Percentiles rank a stretch among this genome's conserved stretches.
phyloP scores from a whole-genome alignment of 2,797 vertebrate species.

The Lithobates pipiens region DNA sequence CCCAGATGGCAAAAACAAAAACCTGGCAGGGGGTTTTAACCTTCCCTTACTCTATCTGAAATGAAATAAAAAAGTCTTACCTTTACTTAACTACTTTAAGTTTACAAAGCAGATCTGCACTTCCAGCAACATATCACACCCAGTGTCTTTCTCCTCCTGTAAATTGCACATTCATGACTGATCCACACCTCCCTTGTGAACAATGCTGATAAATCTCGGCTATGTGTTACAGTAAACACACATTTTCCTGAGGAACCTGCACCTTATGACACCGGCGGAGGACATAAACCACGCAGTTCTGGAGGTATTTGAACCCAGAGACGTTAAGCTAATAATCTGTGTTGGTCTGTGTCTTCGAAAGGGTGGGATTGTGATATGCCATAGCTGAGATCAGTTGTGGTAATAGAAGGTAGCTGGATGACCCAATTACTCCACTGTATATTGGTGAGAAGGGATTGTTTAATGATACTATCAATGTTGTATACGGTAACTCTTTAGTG shows the following conservation, averaged over 20 bases:
- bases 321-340: neutral
- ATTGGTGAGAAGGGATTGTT: neutral
- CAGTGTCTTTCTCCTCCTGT: neutral
- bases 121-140: neutral
- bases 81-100: too few relatives aligned
- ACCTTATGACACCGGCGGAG: neutral
- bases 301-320: neutral
- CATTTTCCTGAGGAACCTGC: neutral
- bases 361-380: neutral
- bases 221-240: neutral
- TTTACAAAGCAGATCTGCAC: neutral
- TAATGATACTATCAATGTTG: too few relatives aligned
- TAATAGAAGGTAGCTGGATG: neutral
- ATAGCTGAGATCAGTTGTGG: neutral
- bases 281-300: neutral
- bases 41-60: too few relatives aligned
- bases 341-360: neutral
- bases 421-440: neutral
- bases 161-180: slow-evolving; percentile 4
- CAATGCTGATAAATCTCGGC: neutral
- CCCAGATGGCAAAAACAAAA: too few relatives aligned
- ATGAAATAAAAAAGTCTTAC: too few relatives aligned
- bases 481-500: too few relatives aligned
- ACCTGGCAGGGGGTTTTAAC: too few relatives aligned
- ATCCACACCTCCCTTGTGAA: slow-evolving; percentile 11